Percentiles rank a stretch among this genome's conserved stretches.
Evolutionary conservation across 2,113 vertebrate species (phyloP).

Genomic region (Chloroceryle aenea): DNA sequence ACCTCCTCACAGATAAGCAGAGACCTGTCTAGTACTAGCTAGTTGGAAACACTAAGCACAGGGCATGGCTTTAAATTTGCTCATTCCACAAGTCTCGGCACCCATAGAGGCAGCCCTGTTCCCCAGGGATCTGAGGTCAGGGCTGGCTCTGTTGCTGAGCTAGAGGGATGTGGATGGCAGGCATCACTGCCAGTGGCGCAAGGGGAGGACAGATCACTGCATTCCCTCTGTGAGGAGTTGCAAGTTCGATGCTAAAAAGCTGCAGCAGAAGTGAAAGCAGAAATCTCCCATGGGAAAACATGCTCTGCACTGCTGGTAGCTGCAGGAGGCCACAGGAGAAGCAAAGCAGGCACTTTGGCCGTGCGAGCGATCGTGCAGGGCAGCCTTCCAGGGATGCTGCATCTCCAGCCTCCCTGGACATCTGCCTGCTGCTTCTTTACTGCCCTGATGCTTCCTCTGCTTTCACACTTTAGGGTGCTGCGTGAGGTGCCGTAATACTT

Average conservation of each 20-base stretch:
- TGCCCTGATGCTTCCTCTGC: background rate
- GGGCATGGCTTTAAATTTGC: background rate
- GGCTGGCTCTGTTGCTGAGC: background rate
- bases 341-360: background rate
- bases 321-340: background rate
- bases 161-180: accelerated
- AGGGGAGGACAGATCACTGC: background rate
- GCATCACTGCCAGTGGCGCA: accelerated
- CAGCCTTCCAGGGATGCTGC: background rate
- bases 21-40: background rate
- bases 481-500: background rate
- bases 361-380: accelerated
- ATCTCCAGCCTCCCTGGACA: background rate
- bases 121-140: background rate
- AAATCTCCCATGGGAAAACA: background rate
- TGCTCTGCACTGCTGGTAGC: accelerated
- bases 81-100: accelerated
- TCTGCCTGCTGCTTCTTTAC: background rate
- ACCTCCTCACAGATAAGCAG: background rate
- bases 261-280: background rate
- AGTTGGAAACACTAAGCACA: background rate
- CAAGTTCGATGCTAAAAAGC: background rate
- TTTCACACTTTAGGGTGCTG: background rate
- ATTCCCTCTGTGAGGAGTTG: background rate
- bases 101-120: accelerated